Evolutionary conservation across 1,140 invertebrate genomes (phyloP).

Genomic region (Melitaea cinxia): DNA sequence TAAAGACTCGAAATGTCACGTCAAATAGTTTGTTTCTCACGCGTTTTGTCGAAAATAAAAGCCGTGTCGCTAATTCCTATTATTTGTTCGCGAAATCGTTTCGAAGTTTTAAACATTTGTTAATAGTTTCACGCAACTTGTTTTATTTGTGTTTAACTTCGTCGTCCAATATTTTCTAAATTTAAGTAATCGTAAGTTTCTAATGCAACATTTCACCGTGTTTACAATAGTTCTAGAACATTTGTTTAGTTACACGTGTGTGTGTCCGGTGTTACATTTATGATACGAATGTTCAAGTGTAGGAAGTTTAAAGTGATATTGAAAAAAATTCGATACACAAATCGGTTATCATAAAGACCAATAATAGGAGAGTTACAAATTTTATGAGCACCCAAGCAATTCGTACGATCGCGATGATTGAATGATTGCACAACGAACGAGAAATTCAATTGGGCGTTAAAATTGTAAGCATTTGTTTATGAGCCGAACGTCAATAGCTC

Average conservation of each 20-base stretch:
- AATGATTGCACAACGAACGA: constrained; percentile 24
- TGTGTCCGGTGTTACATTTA: too few species aligned
- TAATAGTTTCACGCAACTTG: constrained; percentile 37
- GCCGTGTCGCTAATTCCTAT: constrained; percentile 55
- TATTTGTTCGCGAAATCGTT: constrained; percentile 54
- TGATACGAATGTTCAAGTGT: too few species aligned
- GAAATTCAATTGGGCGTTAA: constrained; percentile 23
- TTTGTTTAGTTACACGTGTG: too few species aligned
- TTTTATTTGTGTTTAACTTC: constrained; percentile 31
- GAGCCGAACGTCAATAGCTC: background rate
- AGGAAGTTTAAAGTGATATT: background rate
- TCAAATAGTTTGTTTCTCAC: constrained; percentile 50
- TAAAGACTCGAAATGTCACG: constrained; percentile 44
- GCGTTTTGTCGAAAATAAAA: constrained; percentile 47
- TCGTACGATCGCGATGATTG: constrained; percentile 11
- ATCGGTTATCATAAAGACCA: background rate
- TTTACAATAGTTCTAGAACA: too few species aligned
- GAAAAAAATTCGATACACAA: background rate
- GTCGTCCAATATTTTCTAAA: constrained; percentile 1
- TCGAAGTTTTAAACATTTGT: constrained; percentile 36
- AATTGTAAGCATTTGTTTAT: constrained; percentile 20
- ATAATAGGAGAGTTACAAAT: constrained; percentile 14
- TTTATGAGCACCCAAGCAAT: constrained; percentile 15
- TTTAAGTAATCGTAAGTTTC: constrained; percentile 3
- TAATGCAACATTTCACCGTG: background rate